Evolutionary conservation across 2,888 invertebrate species (phyloP).

Genomic region (Pachliopta kotzebuea): DNA sequence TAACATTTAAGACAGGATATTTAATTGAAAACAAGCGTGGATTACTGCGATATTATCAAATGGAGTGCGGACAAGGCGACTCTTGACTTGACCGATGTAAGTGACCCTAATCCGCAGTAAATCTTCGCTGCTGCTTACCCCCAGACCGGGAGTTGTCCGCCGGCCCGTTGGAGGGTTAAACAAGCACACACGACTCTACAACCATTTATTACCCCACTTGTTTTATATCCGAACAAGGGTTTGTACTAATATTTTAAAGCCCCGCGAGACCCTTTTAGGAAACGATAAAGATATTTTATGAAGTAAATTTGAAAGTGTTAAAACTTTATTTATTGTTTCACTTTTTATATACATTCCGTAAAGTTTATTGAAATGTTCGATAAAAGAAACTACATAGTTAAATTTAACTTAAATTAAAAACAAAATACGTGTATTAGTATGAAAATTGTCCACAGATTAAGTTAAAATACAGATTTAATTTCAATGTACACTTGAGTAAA

Average conservation of each 20-base stretch:
- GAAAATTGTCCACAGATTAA: too few relatives aligned
- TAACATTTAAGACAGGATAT: neutral
- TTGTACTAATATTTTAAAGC: conserved; percentile 31
- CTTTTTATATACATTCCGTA: too few relatives aligned
- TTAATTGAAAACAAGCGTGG: conserved; percentile 52
- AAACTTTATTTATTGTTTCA: too few relatives aligned
- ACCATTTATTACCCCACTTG: conserved; percentile 72
- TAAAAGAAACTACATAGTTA: neutral
- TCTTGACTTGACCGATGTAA: conserved; percentile 75
- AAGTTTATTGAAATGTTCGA: neutral
- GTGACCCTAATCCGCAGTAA: conserved; percentile 78
- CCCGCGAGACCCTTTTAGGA: conserved; percentile 22
- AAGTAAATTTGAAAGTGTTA: neutral
- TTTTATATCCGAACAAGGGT: conserved; percentile 42
- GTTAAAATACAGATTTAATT: too few relatives aligned
- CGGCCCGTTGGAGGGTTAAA: conserved; percentile 62
- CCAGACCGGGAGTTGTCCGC: conserved; percentile 36
- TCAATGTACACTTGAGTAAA: too few relatives aligned
- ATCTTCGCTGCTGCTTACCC: conserved; percentile 61
- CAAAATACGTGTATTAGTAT: too few relatives aligned
- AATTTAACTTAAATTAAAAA: neutral
- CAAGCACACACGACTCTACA: conserved; percentile 62
- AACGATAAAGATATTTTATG: conserved; percentile 11
- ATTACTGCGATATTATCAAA: conserved; percentile 61
- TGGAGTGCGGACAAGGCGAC: conserved; percentile 64